Base-by-base conservation (phyloP, 2,888 invertebrate species). In the Lymantria dispar region DNA sequence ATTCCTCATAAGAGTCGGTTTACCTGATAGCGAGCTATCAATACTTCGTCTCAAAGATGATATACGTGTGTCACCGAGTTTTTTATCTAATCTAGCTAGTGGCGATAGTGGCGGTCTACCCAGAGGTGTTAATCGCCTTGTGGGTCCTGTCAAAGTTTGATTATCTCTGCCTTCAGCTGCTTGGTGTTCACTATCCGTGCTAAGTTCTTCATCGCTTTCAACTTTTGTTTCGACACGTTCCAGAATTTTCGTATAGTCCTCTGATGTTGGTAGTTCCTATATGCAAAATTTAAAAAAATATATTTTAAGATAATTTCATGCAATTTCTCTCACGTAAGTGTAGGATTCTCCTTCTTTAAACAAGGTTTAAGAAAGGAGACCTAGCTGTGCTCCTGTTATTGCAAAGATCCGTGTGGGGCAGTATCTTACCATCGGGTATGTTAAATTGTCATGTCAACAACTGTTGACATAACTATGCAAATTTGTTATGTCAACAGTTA, bases 191-290 rank as follows among this genome's bases (percentile, higher is more conserved):
- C 86, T 91, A 61, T 91, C 91, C 0, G 87, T 88, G 36, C 85
- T 85, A 0, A 92, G 73, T 30, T 91, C 91, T 33, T 90, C 90
- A 48, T 90, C 89, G 58, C 92, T 84, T 77, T 92, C 93, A 52
- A 91, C 82, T 87, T 93, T 87, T 45, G 92, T 78, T 80, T 90
- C 78, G 60, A 92, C 79, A 52, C 93, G 76, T 77, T 90, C 76
- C 54, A 93, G 65, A 71, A 89, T 70, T 78, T 93, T 78, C 58
- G 88, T 79, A 80, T 92, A 81, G 72, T 93, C 81, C 78, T 90
- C 84, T 15, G 82, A 87, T 78, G 92, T 92, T 33, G 82, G 89
- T 1, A 93, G 80, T 60, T 94, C 93, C 85, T 88, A 52, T 43
- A 40, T 2, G 8, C 14, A 40, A 40, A 9, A 40, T 38, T 38